A percentile compares a stretch with the other conserved stretches of the same genome.
phyloP scores from a whole-genome alignment of 2,113 vertebrate genomes.

The Platycercus adscitus region DNA sequence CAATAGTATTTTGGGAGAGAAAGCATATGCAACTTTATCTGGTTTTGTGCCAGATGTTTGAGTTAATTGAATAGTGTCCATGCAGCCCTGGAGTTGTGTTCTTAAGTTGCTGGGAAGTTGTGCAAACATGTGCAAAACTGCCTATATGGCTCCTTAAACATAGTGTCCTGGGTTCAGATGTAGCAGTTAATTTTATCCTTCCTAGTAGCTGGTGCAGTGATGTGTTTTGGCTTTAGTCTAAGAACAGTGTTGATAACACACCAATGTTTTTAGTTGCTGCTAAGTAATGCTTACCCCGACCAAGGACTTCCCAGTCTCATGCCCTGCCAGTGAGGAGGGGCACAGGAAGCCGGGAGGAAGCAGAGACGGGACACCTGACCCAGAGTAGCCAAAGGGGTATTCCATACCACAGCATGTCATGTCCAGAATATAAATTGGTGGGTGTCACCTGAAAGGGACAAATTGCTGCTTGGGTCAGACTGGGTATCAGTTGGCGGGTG shows the following conservation, averaged over 20 bases:
- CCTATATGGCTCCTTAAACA: neutral
- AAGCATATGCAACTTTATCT: neutral
- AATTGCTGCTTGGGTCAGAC: neutral
- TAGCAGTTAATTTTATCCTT: neutral
- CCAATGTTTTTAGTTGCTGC: neutral
- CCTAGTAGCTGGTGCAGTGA: neutral
- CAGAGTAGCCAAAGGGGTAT: neutral
- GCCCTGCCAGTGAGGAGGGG: neutral
- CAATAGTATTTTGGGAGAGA: neutral
- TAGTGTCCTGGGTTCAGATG: neutral
- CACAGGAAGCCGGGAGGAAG: neutral
- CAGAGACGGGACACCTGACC: neutral
- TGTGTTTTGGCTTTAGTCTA: neutral
- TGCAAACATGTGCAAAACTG: neutral
- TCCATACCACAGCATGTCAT: neutral
- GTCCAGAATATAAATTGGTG: neutral
- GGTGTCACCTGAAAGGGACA: neutral
- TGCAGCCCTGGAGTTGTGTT: neutral
- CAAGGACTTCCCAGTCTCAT: neutral
- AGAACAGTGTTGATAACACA: neutral
- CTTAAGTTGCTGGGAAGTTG: neutral
- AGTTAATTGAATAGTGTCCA: neutral
- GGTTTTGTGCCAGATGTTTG: neutral
- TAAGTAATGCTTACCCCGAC: neutral
- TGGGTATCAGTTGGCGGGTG: neutral